Evolutionary conservation across 2,797 vertebrate species (phyloP).

Genomic region (Pipistrellus pipistrellus): DNA sequence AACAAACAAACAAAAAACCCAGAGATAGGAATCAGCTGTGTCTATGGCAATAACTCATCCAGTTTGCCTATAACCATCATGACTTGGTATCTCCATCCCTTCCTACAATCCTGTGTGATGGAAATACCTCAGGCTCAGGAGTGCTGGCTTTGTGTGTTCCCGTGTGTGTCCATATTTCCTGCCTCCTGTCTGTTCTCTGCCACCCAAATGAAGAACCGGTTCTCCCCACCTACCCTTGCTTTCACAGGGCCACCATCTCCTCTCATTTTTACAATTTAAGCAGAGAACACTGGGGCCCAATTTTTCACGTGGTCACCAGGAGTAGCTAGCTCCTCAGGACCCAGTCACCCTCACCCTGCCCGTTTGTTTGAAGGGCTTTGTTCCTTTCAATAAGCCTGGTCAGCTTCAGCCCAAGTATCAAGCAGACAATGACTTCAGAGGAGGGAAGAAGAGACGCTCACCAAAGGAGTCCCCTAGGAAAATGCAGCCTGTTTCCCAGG

Average conservation of each 20-base stretch:
- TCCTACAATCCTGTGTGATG: background rate
- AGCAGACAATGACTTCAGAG: conserved; percentile 25
- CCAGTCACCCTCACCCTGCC: background rate
- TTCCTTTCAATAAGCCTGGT: conserved; percentile 6
- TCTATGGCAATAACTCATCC: background rate
- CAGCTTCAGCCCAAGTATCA: background rate
- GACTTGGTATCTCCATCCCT: background rate
- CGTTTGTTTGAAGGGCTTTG: conserved; percentile 1
- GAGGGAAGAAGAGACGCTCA: background rate
- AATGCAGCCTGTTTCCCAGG: background rate
- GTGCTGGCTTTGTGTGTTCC: background rate
- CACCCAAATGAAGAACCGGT: background rate
- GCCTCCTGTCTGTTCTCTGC: background rate
- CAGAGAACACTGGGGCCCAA: background rate
- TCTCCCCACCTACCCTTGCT: background rate
- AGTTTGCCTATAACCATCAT: background rate
- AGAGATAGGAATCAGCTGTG: background rate
- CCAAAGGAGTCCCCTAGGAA: background rate
- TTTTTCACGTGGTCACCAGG: background rate
- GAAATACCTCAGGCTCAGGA: background rate
- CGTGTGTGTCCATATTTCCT: background rate
- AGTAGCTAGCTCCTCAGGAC: background rate
- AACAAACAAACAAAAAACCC: too few species aligned
- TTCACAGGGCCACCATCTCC: background rate
- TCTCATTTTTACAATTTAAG: background rate